Percentiles rank a stretch among this genome's conserved stretches.
phyloP scores from a whole-genome alignment of 1,140 invertebrate genomes.

The Listronotus oregonensis region DNA sequence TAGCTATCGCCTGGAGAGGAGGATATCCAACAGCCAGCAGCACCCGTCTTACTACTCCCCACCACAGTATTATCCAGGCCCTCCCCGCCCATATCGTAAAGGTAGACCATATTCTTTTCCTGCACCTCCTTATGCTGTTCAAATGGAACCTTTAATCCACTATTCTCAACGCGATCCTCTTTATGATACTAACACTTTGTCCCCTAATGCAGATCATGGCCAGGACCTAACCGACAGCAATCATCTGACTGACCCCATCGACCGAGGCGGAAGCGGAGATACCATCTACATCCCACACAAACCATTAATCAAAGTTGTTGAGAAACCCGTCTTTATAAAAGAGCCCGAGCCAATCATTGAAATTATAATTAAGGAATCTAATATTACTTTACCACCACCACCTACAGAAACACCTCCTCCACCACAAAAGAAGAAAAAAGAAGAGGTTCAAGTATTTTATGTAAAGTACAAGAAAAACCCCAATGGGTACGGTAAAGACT shows the following conservation, averaged over 20 bases:
- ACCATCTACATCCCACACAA: slow-evolving; percentile 58
- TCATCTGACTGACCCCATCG: slow-evolving; percentile 54
- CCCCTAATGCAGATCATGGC: slow-evolving; percentile 59
- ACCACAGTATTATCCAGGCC: slow-evolving; percentile 50
- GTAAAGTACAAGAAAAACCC: slow-evolving; percentile 86
- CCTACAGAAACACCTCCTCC: slow-evolving; percentile 58
- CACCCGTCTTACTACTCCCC: slow-evolving; percentile 40
- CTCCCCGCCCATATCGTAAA: slow-evolving; percentile 55
- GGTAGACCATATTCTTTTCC: slow-evolving; percentile 58
- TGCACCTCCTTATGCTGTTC: slow-evolving; percentile 73
- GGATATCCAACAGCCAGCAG: slow-evolving; percentile 51
- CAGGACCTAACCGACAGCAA: slow-evolving; percentile 59
- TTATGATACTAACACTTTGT: slow-evolving; percentile 64
- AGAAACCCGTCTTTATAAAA: slow-evolving; percentile 66
- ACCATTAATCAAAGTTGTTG: slow-evolving; percentile 55
- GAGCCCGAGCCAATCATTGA: slow-evolving; percentile 88
- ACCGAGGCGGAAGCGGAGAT: slow-evolving; percentile 35
- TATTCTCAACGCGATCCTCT: slow-evolving; percentile 79
- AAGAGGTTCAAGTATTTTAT: slow-evolving; percentile 87
- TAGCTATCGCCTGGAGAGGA: slow-evolving; percentile 56
- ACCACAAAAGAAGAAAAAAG: slow-evolving; percentile 68
- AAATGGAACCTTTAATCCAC: slow-evolving; percentile 78
- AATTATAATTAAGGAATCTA: slow-evolving; percentile 88
- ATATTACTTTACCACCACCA: slow-evolving; percentile 75
- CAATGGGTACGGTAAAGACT: slow-evolving; percentile 66